Percentiles rank a stretch among this genome's conserved stretches.
These are phyloP conservation scores for Tiliacea aurago DNA, from an alignment of 2,888 invertebrate genomes.

Conservation along the genomic window DNA sequence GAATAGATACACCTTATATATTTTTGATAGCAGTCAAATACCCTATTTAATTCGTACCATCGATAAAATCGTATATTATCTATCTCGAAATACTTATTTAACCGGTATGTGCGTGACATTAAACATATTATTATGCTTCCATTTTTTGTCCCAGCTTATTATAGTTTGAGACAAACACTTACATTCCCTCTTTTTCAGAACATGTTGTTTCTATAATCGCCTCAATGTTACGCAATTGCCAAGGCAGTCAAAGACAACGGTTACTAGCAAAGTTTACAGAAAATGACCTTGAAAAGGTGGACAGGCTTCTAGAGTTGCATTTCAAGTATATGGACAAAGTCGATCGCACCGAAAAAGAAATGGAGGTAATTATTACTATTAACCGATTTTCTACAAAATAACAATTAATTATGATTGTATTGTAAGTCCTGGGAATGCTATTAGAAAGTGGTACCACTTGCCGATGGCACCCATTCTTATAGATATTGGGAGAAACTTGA, in stretches of 20 bases:
- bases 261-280: slow-evolving; percentile 98
- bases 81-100: background rate
- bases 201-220: slow-evolving; percentile 98
- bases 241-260: slow-evolving; percentile 96
- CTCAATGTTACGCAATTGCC: slow-evolving; percentile 97
- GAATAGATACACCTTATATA: too few relatives aligned
- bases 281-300: slow-evolving; percentile 99
- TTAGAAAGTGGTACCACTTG: background rate
- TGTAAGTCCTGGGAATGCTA: background rate
- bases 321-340: slow-evolving; percentile 99
- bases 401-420: background rate
- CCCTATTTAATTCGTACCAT: background rate
- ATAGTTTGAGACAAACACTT: background rate
- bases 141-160: background rate
- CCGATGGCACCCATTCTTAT: background rate
- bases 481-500: background rate
- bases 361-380: slow-evolving; percentile 88
- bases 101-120: background rate
- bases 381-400: slow-evolving; percentile 5
- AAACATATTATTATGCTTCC: background rate
- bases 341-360: slow-evolving; percentile 94
- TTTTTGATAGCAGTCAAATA: too few relatives aligned
- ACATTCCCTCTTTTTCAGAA: slow-evolving; percentile 88
- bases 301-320: slow-evolving; percentile 98
- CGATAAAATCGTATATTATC: background rate